Evolutionary conservation across 2,888 invertebrate genomes (phyloP).

Genomic region (Drosophila ezoana): DNA sequence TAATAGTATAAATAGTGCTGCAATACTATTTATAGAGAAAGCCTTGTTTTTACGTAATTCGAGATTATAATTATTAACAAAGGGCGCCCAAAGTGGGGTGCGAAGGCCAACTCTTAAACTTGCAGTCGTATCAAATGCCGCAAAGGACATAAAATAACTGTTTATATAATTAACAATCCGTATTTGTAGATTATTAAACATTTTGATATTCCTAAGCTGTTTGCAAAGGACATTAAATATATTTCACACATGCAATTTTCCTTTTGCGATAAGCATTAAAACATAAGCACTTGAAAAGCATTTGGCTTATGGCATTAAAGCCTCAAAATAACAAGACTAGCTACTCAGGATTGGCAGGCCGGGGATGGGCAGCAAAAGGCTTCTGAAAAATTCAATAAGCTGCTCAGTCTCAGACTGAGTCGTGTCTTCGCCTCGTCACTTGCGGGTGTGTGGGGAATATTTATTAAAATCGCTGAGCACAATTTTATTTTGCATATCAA

Average conservation of each 20-base stretch:
- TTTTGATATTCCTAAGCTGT: neutral
- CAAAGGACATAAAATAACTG: neutral
- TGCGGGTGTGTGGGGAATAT: slow-evolving; percentile 57
- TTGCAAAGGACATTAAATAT: neutral
- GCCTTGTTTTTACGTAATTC: no score
- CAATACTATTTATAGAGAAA: no score
- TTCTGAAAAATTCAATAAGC: slow-evolving; percentile 77
- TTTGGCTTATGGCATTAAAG: slow-evolving; percentile 54
- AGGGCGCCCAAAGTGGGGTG: no score
- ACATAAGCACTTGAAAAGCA: slow-evolving; percentile 46
- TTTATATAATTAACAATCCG: neutral
- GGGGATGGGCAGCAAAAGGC: slow-evolving; percentile 40
- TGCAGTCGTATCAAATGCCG: no score
- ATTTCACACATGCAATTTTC: neutral
- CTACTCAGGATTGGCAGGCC: neutral
- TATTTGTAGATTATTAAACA: slow-evolving; percentile 2
- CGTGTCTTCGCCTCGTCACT: slow-evolving; percentile 1
- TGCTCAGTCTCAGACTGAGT: slow-evolving; percentile 43
- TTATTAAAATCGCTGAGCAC: slow-evolving; percentile 77
- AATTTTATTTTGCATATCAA: slow-evolving; percentile 79
- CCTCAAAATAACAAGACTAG: slow-evolving; percentile 7
- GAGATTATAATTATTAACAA: no score
- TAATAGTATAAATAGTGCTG: no score
- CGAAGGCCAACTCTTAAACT: no score
- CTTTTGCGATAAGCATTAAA: slow-evolving; percentile 8